A percentile compares a stretch with the other conserved stretches of the same genome.
Evolutionary conservation across 1,140 invertebrate genomes (phyloP).

Genomic region (Lasaia peninsularis): DNA sequence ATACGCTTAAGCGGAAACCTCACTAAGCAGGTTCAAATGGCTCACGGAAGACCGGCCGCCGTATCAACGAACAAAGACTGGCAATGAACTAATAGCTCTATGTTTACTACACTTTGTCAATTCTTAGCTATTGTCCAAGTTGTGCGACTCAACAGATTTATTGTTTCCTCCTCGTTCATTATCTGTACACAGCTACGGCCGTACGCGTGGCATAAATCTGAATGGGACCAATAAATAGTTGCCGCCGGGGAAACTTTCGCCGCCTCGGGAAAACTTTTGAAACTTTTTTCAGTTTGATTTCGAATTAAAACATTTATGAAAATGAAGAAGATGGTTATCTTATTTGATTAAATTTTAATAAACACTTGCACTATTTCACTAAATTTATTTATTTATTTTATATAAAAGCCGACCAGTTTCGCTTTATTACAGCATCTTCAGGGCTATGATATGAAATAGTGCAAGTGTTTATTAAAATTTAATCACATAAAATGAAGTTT

Average conservation of each 20-base stretch:
- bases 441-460: too few relatives aligned
- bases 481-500: too few relatives aligned
- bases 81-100: slow-evolving; percentile 45
- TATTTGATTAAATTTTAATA: too few relatives aligned
- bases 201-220: slow-evolving; percentile 66
- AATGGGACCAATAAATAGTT: slow-evolving; percentile 61
- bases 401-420: too few relatives aligned
- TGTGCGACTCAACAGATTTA: slow-evolving; percentile 70
- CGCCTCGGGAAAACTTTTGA: slow-evolving; percentile 33
- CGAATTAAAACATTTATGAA: too few relatives aligned
- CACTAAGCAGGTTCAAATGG: slow-evolving; percentile 71
- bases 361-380: too few relatives aligned
- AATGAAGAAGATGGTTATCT: too few relatives aligned
- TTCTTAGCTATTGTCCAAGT: slow-evolving; percentile 45
- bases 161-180: slow-evolving; percentile 75
- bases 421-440: too few relatives aligned
- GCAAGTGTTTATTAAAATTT: too few relatives aligned
- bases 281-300: neutral
- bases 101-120: slow-evolving; percentile 51
- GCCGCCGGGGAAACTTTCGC: slow-evolving; percentile 43
- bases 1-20: slow-evolving; percentile 75
- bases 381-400: too few relatives aligned
- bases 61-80: slow-evolving; percentile 35
- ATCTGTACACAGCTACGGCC: slow-evolving; percentile 58
- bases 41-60: slow-evolving; percentile 49